Percentiles rank a stretch among this genome's conserved stretches.
These are phyloP conservation scores for Galeruca laticollis DNA, from an alignment of 2,888 invertebrate genomes.

Conservation along the genomic window DNA sequence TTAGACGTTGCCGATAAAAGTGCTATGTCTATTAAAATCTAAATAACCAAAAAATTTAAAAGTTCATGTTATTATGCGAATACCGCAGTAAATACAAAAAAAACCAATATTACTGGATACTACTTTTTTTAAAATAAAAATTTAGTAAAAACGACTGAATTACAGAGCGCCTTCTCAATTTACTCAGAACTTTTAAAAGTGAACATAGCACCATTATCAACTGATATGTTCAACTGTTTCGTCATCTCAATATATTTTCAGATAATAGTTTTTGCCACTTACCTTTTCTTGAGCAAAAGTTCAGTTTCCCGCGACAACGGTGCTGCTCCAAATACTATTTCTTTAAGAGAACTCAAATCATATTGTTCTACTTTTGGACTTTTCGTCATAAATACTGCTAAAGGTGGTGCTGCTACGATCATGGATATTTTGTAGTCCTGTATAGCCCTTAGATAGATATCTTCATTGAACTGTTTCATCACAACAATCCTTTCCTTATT, in stretches of 20 bases:
- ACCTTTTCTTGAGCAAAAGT: constrained; percentile 71
- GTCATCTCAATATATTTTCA: background rate
- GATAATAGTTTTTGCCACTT: constrained; percentile 29
- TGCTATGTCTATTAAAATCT: too few relatives aligned
- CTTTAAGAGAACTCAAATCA: constrained; percentile 77
- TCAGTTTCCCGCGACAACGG: constrained; percentile 81
- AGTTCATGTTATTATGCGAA: too few relatives aligned
- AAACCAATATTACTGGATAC: too few relatives aligned
- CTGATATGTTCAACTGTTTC: too few relatives aligned
- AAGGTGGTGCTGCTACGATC: constrained; percentile 79
- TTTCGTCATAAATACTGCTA: constrained; percentile 85
- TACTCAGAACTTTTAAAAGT: too few relatives aligned
- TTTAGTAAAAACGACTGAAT: too few relatives aligned
- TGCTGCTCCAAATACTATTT: constrained; percentile 83
- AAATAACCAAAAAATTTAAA: too few relatives aligned
- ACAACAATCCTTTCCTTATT: constrained; percentile 70
- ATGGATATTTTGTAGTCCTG: constrained; percentile 74
- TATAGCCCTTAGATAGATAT: constrained; percentile 76
- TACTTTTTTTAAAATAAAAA: too few relatives aligned
- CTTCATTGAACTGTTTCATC: constrained; percentile 71
- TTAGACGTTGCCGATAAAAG: too few relatives aligned
- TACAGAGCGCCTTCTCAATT: too few relatives aligned
- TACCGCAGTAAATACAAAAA: too few relatives aligned
- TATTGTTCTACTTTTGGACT: constrained; percentile 81
- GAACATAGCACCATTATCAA: too few relatives aligned